A percentile compares a stretch with the other conserved stretches of the same genome.
Conservation (phyloP, 2,113 vertebrate genomes). For the Fulmarus glacialis region DNA sequence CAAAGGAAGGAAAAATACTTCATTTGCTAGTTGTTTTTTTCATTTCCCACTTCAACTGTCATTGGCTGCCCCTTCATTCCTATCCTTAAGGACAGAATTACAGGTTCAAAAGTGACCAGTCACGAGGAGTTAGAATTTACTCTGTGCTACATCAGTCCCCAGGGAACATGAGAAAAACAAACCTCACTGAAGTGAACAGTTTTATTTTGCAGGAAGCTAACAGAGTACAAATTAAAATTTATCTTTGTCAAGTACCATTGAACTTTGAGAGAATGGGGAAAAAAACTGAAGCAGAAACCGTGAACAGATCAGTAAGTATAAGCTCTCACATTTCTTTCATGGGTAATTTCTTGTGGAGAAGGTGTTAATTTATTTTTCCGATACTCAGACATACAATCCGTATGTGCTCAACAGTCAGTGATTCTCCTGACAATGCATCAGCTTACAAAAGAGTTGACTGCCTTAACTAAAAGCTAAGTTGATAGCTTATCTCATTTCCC, state of each 20-base stretch:
- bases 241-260: neutral
- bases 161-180: neutral
- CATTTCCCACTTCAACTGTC: neutral
- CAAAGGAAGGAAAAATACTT: neutral
- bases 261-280: neutral
- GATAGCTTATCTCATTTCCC: neutral
- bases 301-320: neutral
- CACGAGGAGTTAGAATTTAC: neutral
- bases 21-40: neutral
- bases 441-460: neutral
- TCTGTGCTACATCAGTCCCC: neutral
- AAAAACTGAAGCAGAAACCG: neutral
- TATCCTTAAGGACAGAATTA: neutral
- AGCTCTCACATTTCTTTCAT: neutral
- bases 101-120: neutral
- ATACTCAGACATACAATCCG: neutral
- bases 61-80: neutral
- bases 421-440: neutral
- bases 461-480: neutral
- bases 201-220: neutral
- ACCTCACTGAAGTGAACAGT: neutral
- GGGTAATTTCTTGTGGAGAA: neutral
- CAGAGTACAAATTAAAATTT: neutral
- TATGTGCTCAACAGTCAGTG: neutral
- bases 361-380: neutral